Evolutionary conservation across 2,797 vertebrate genomes (phyloP).

Genomic region (Artibeus lituratus): DNA sequence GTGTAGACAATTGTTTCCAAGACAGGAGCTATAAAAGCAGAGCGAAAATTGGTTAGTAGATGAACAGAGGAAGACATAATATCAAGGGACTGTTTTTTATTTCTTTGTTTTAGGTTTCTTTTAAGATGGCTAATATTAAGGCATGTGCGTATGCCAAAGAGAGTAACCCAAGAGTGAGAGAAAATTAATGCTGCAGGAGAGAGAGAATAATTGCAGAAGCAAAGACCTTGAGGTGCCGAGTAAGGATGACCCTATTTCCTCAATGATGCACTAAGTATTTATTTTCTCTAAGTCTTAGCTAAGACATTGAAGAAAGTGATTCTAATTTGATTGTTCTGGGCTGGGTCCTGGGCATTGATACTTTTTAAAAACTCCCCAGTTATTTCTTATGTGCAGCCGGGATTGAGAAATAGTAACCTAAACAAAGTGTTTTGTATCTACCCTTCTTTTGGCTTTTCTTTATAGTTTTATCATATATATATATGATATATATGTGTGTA

Average conservation of each 20-base stretch:
- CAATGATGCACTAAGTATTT: constrained; percentile 42
- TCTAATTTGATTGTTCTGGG: constrained; percentile 57
- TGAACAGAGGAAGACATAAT: neutral
- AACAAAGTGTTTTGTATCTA: neutral
- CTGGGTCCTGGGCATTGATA: neutral
- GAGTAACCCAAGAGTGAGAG: neutral
- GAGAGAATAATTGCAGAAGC: constrained; percentile 15
- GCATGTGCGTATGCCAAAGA: neutral
- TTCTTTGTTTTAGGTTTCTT: constrained; percentile 32
- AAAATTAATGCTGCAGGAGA: constrained; percentile 25
- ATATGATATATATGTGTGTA: neutral
- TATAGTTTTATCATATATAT: neutral
- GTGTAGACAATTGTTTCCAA: neutral
- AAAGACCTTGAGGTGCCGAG: constrained; percentile 37
- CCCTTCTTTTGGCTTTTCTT: neutral
- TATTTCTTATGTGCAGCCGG: constrained; percentile 24
- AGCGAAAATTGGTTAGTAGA: neutral
- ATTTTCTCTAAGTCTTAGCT: constrained; percentile 53
- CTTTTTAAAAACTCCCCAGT: constrained; percentile 46
- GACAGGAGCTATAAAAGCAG: neutral
- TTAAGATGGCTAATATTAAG: constrained; percentile 14
- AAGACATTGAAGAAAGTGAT: constrained; percentile 27
- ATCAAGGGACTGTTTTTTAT: neutral
- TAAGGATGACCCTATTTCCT: constrained; percentile 58
- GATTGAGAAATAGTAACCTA: neutral